A percentile compares a stretch with the other conserved stretches of the same genome.
These are phyloP conservation scores for Pao palembangensis DNA, from an alignment of 2,113 vertebrate genomes.

Conservation along the genomic window DNA sequence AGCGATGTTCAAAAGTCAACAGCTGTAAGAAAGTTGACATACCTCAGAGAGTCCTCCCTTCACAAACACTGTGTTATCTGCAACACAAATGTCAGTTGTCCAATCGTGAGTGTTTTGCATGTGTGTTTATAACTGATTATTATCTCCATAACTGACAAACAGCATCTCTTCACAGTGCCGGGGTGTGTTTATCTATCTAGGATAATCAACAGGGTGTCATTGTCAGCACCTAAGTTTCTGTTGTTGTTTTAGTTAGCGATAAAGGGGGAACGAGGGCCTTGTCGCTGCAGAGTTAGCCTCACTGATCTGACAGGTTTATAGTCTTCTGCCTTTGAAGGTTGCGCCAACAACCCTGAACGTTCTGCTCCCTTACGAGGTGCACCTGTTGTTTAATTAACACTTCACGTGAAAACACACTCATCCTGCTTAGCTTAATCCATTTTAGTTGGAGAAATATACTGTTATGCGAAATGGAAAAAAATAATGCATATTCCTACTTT, in stretches of 20 bases:
- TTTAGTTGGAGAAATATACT: neutral
- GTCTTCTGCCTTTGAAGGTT: conserved; percentile 1
- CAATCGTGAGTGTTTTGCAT: conserved; percentile 18
- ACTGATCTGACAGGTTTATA: conserved; percentile 11
- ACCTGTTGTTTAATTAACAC: conserved; percentile 15
- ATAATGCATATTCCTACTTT: neutral
- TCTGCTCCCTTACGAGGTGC: conserved; percentile 1
- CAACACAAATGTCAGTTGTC: conserved; percentile 7
- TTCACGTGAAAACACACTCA: neutral
- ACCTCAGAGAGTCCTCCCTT: conserved; percentile 9
- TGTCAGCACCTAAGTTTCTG: neutral
- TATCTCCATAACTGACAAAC: conserved; percentile 17
- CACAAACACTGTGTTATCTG: conserved; percentile 22
- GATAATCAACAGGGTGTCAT: neutral
- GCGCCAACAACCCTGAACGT: neutral
- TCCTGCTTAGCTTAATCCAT: neutral
- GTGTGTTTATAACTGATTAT: conserved; percentile 15
- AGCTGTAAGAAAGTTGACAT: neutral
- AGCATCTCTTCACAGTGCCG: conserved; percentile 11
- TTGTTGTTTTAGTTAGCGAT: neutral
- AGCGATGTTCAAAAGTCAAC: conserved; percentile 9
- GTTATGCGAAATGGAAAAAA: neutral
- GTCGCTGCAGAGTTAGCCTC: conserved; percentile 2
- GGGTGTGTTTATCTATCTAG: conserved; percentile 10
- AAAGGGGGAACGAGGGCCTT: neutral